Evolutionary conservation across 2,888 invertebrate species (phyloP).

Genomic region (Cephus nigrinus): DNA sequence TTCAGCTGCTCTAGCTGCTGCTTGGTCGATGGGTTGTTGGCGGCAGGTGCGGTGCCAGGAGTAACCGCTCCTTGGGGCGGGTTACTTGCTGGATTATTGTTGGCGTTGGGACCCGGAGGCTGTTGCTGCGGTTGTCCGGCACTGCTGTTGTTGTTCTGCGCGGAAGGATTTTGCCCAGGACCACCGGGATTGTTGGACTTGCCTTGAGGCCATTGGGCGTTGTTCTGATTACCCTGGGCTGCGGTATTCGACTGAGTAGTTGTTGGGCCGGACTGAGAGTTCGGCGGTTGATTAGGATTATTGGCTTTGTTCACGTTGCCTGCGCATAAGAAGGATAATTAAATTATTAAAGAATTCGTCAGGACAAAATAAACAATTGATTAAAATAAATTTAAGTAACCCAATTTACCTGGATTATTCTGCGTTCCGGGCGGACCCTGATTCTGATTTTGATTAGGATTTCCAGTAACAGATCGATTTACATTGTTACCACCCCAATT

Average conservation of each 20-base stretch:
- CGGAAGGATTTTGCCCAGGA: constrained; percentile 52
- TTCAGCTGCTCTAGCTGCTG: constrained; percentile 88
- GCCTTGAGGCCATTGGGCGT: constrained; percentile 59
- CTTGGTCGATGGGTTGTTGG: constrained; percentile 75
- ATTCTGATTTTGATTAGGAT: constrained; percentile 54
- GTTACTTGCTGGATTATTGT: constrained; percentile 54
- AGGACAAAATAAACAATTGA: neutral
- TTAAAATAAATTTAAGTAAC: constrained; percentile 12
- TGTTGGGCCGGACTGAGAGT: constrained; percentile 67
- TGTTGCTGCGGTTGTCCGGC: constrained; percentile 47
- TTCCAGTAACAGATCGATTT: constrained; percentile 54
- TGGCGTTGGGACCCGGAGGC: constrained; percentile 50
- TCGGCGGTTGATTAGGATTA: constrained; percentile 67
- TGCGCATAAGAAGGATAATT: constrained; percentile 14
- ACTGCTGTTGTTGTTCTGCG: constrained; percentile 58
- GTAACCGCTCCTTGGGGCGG: constrained; percentile 44
- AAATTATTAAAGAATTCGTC: neutral
- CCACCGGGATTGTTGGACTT: constrained; percentile 57
- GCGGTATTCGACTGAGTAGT: constrained; percentile 66
- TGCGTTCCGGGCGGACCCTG: constrained; percentile 55
- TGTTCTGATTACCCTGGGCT: constrained; percentile 54
- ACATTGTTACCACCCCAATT: constrained; percentile 59
- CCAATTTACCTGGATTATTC: constrained; percentile 49
- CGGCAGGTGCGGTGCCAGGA: constrained; percentile 66
- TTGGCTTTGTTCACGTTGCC: constrained; percentile 64